Percentiles rank a stretch among this genome's conserved stretches.
These are phyloP conservation scores for Lycocorax pyrrhopterus DNA, from an alignment of 2,113 vertebrate species.

Conservation along the genomic window DNA sequence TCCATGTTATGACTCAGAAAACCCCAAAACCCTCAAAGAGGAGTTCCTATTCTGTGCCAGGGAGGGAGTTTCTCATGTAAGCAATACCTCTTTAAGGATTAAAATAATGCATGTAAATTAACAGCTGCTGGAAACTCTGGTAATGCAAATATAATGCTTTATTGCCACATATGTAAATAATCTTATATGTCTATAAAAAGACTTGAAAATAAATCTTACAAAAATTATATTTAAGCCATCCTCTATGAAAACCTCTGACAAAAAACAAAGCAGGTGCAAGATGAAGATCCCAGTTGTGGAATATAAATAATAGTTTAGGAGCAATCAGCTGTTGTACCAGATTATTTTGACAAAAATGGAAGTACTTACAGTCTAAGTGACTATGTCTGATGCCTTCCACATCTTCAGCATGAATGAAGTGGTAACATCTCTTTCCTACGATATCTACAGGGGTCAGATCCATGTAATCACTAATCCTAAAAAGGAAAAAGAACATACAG, in stretches of 20 bases:
- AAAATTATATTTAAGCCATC: not conserved
- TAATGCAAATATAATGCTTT: not conserved
- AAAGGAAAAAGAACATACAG: conserved; percentile 50
- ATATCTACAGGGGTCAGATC: conserved; percentile 95
- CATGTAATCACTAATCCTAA: conserved; percentile 98
- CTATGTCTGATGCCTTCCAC: conserved; percentile 95
- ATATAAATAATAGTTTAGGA: not conserved
- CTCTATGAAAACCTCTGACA: not conserved
- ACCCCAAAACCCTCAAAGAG: not conserved
- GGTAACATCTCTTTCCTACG: conserved; percentile 96
- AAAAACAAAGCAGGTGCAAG: not conserved
- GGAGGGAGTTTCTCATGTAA: not conserved
- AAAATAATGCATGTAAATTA: conserved; percentile 13
- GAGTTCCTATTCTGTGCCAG: not conserved
- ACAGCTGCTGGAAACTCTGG: not conserved
- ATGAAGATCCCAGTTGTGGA: not conserved
- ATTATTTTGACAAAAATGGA: not conserved
- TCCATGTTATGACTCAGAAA: not conserved
- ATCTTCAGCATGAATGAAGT: conserved; percentile 97
- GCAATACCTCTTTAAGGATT: not conserved
- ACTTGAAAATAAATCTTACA: not conserved
- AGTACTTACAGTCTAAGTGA: conserved; percentile 95
- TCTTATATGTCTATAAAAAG: not conserved
- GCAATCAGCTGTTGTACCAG: not conserved
- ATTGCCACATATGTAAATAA: not conserved